Conservation (phyloP, 2,797 vertebrate genomes). For the Pangasius djambal region DNA sequence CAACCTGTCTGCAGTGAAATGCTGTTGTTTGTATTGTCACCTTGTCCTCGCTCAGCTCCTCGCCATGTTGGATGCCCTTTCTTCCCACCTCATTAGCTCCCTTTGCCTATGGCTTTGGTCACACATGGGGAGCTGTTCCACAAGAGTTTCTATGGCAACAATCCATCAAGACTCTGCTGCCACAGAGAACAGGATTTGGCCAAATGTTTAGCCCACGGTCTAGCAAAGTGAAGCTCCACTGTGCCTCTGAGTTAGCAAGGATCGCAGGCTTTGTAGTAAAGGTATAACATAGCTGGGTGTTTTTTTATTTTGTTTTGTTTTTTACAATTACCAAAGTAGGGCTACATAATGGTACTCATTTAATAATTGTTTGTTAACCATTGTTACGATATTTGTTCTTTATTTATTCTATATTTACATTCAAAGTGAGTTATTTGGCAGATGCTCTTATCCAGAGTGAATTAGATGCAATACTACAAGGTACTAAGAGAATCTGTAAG, state of each 20-base stretch:
- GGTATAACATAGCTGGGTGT: background rate
- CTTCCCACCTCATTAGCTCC: conserved; percentile 61
- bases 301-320: too few relatives aligned
- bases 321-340: background rate
- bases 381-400: background rate
- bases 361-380: background rate
- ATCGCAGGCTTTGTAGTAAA: conserved; percentile 18
- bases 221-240: conserved; percentile 32
- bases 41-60: conserved; percentile 45
- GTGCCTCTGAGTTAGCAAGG: conserved; percentile 24
- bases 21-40: conserved; percentile 51
- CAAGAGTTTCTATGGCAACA: conserved; percentile 63
- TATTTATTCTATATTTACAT: background rate
- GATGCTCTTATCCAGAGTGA: background rate
- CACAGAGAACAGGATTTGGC: conserved; percentile 48
- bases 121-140: conserved; percentile 54
- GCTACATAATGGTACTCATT: background rate
- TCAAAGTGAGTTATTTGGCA: background rate
- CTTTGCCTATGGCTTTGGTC: conserved; percentile 56
- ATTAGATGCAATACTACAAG: background rate
- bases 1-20: conserved; percentile 38
- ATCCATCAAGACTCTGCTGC: conserved; percentile 51
- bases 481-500: background rate
- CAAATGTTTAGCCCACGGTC: conserved; percentile 41
- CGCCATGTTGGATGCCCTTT: conserved; percentile 56